These are phyloP conservation scores for Temnothorax rugatulus DNA, from an alignment of 2,888 invertebrate genomes.

Conservation along the genomic window DNA sequence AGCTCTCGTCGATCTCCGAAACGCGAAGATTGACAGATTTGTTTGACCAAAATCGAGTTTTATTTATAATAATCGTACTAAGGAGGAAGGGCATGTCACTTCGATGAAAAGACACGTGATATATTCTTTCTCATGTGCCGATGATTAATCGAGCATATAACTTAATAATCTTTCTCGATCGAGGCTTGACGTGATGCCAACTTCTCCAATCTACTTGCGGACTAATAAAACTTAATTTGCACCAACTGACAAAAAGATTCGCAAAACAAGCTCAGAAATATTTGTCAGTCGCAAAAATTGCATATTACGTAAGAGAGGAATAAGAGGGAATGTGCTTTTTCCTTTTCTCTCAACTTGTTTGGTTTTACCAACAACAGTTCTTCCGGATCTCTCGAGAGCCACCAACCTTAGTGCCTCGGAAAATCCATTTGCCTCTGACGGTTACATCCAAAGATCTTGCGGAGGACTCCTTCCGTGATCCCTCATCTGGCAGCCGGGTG, in stretches of 20 bases:
- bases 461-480: conserved; percentile 16
- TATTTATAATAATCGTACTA: background rate
- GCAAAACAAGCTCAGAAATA: background rate
- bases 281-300: background rate
- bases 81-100: background rate
- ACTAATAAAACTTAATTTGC: conserved; percentile 27
- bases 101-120: background rate
- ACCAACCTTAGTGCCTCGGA: background rate
- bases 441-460: background rate
- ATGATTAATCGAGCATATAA: conserved; percentile 16
- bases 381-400: background rate
- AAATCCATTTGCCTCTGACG: background rate
- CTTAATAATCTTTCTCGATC: conserved; percentile 29
- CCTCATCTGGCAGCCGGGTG: conserved; percentile 14
- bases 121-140: background rate
- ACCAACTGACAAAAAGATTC: background rate
- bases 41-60: conserved; percentile 18
- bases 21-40: conserved; percentile 1
- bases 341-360: background rate
- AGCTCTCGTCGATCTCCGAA: background rate
- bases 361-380: background rate
- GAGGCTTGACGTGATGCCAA: background rate
- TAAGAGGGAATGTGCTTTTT: background rate
- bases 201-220: background rate
- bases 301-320: background rate